Evolutionary conservation across 2,797 vertebrate genomes (phyloP).

Genomic region (Thamnophis elegans): DNA sequence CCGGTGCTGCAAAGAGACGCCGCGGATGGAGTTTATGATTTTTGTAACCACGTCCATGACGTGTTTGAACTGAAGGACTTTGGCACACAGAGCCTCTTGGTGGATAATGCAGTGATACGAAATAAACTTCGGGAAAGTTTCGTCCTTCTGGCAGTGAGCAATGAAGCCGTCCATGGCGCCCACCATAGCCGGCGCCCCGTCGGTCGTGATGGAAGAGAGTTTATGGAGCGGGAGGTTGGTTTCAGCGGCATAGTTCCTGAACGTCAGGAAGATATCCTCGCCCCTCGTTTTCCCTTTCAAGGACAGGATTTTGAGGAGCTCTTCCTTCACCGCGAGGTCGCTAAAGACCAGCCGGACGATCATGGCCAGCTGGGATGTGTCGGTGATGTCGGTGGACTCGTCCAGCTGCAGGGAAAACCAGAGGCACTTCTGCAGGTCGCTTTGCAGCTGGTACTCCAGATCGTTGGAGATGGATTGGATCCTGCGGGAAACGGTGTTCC

Average conservation of each 20-base stretch:
- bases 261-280: slow-evolving; percentile 7
- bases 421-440: not conserved
- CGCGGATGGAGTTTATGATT: not conserved
- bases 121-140: not conserved
- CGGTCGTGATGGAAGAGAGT: not conserved
- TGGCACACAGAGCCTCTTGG: not conserved
- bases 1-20: not conserved
- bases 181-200: not conserved
- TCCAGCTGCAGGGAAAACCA: slow-evolving; percentile 20
- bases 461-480: not conserved
- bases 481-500: slow-evolving; percentile 4
- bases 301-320: not conserved
- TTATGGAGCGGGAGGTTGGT: slow-evolving; percentile 8
- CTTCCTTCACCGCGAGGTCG: not conserved
- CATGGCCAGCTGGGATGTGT: slow-evolving; percentile 5
- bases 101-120: slow-evolving; percentile 9
- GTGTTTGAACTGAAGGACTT: slow-evolving; percentile 1
- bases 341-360: not conserved
- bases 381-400: not conserved
- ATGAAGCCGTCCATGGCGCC: not conserved
- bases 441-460: not conserved
- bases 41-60: not conserved
- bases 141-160: not conserved
- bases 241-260: not conserved
- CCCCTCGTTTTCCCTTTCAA: not conserved